Conservation (phyloP, 2,888 invertebrate species). For the Archaeoteleia sp. region DNA sequence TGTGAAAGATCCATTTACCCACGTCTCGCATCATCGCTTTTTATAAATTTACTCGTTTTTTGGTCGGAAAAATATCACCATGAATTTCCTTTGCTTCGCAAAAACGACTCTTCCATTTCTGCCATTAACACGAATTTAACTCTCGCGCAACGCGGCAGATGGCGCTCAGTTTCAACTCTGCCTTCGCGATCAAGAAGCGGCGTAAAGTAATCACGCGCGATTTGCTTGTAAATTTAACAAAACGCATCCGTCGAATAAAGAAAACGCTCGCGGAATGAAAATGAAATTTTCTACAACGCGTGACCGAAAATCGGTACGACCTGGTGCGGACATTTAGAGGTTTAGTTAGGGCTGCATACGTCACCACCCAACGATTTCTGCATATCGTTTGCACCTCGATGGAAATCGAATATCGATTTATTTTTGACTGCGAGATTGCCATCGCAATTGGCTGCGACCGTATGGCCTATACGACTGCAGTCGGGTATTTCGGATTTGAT, state of each 20-base stretch:
- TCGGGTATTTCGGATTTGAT: slow-evolving; percentile 44
- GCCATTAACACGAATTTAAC: no score
- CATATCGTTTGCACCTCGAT: slow-evolving; percentile 33
- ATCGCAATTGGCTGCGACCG: slow-evolving; percentile 39
- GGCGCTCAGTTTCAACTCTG: no score
- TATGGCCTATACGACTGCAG: slow-evolving; percentile 20
- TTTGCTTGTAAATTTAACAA: slow-evolving; percentile 26
- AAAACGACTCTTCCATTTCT: no score
- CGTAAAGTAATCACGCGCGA: no score
- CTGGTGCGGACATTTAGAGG: slow-evolving; percentile 8
- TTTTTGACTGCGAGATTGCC: slow-evolving; percentile 46
- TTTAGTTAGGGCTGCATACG: slow-evolving; percentile 37
- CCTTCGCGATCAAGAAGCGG: no score
- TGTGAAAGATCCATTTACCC: no score
- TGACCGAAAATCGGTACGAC: slow-evolving; percentile 22
- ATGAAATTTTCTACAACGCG: slow-evolving; percentile 21
- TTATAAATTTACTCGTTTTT: no score
- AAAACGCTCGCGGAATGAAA: slow-evolving; percentile 23
- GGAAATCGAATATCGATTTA: slow-evolving; percentile 50
- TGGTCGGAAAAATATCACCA: no score
- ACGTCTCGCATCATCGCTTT: no score
- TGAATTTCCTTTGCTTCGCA: no score
- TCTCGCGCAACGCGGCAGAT: no score
- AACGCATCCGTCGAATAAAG: slow-evolving; percentile 7
- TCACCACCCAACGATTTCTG: slow-evolving; percentile 16